Percentiles rank a stretch among this genome's conserved stretches.
Conservation (phyloP, 2,888 invertebrate species). For the Chrysina gloriosa region DNA sequence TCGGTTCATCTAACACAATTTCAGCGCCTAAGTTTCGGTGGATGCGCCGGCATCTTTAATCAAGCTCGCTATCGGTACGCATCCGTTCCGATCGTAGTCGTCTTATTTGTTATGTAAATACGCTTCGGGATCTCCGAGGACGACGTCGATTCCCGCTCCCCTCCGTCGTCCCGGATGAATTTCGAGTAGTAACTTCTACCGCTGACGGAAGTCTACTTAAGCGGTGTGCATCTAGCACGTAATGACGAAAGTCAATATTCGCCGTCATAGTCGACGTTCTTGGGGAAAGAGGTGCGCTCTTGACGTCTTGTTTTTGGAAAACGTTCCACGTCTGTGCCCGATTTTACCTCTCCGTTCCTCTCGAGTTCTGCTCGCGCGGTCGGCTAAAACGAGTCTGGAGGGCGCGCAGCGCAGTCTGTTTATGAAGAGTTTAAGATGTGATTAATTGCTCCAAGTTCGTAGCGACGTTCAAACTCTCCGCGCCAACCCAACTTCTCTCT, state of each 20-base stretch:
- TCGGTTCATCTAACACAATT: too few species aligned
- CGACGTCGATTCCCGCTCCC: background rate
- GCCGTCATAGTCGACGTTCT: too few species aligned
- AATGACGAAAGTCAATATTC: slow-evolving; percentile 34
- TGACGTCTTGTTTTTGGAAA: slow-evolving; percentile 35
- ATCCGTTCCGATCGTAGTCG: background rate
- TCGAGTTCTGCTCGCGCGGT: background rate
- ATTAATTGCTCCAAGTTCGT: slow-evolving; percentile 33
- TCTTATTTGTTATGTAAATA: slow-evolving; percentile 16
- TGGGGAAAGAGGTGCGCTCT: slow-evolving; percentile 20
- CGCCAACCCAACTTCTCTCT: slow-evolving; percentile 2
- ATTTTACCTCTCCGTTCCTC: background rate
- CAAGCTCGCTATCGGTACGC: background rate
- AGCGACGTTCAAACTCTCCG: slow-evolving; percentile 19
- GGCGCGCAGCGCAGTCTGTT: slow-evolving; percentile 24
- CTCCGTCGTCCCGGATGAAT: background rate
- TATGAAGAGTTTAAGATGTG: slow-evolving; percentile 37
- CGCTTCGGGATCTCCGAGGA: background rate
- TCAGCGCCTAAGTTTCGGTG: too few species aligned
- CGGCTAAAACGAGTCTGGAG: slow-evolving; percentile 5
- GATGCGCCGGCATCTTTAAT: background rate
- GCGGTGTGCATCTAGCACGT: background rate
- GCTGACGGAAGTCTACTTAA: background rate
- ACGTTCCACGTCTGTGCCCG: background rate
- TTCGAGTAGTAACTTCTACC: slow-evolving; percentile 7